Evolutionary conservation across 2,888 invertebrate species (phyloP).

Genomic region (Lymantria monacha): DNA sequence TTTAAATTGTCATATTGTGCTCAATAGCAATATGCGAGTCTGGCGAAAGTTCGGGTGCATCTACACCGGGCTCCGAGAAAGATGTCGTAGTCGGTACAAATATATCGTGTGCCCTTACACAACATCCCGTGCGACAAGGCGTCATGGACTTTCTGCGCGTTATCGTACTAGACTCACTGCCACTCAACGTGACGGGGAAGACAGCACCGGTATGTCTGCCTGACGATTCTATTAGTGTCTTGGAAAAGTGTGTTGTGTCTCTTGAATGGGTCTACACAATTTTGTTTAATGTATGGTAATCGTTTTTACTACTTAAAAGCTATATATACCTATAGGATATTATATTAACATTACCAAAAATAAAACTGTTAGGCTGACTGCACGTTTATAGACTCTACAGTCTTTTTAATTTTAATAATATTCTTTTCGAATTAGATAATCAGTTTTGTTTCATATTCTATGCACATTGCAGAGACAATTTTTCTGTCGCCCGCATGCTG

Average conservation of each 20-base stretch:
- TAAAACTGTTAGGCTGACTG: too few relatives aligned
- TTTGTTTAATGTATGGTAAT: neutral
- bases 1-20: neutral
- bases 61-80: conserved; percentile 87
- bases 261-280: too few relatives aligned
- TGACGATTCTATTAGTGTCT: neutral
- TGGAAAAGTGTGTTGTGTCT: too few relatives aligned
- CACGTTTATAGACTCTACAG: too few relatives aligned
- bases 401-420: too few relatives aligned
- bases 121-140: conserved; percentile 92
- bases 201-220: conserved; percentile 82
- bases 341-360: too few relatives aligned
- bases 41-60: conserved; percentile 89
- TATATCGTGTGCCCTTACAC: conserved; percentile 80
- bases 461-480: too few relatives aligned
- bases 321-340: too few relatives aligned
- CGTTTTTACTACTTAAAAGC: neutral
- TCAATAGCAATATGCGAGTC: conserved; percentile 80
- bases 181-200: conserved; percentile 90
- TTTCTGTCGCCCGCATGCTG: too few relatives aligned
- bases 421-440: too few relatives aligned
- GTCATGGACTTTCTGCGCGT: conserved; percentile 97
- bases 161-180: conserved; percentile 96
- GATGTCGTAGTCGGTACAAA: conserved; percentile 72
- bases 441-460: too few relatives aligned